These are phyloP conservation scores for Cebus imitator DNA, from an alignment of 2,113 vertebrate species.

Conservation along the genomic window DNA sequence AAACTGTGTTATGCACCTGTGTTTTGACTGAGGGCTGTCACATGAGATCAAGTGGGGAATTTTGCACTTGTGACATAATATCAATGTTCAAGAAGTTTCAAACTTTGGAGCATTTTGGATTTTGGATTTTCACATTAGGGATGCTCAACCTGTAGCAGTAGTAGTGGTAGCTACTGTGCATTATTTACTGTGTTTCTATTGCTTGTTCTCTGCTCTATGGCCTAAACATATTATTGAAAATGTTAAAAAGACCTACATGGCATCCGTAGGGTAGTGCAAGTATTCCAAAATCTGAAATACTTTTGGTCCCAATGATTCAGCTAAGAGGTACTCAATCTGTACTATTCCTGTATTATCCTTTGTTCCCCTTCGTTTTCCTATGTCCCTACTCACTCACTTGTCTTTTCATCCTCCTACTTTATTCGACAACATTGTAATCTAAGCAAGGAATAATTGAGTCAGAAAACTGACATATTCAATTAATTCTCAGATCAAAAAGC, in stretches of 20 bases:
- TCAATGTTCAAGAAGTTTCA: not conserved
- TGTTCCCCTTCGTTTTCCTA: not conserved
- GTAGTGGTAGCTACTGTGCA: not conserved
- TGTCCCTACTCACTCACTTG: not conserved
- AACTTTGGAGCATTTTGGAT: not conserved
- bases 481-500: not conserved
- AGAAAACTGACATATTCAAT: not conserved
- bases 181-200: not conserved
- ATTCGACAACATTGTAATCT: not conserved
- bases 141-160: not conserved
- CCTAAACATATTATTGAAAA: not conserved
- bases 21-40: not conserved
- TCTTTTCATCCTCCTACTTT: not conserved
- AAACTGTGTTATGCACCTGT: not conserved
- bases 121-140: not conserved
- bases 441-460: not conserved
- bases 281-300: not conserved
- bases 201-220: not conserved
- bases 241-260: not conserved
- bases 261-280: not conserved
- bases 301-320: not conserved
- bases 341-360: not conserved
- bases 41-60: not conserved
- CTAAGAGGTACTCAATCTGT: not conserved
- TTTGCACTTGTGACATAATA: not conserved